Evolutionary conservation across 1,140 invertebrate genomes (phyloP), one percentile per base, ranked within the genome.

Genomic region (Adoxophyes honmai): DNA sequence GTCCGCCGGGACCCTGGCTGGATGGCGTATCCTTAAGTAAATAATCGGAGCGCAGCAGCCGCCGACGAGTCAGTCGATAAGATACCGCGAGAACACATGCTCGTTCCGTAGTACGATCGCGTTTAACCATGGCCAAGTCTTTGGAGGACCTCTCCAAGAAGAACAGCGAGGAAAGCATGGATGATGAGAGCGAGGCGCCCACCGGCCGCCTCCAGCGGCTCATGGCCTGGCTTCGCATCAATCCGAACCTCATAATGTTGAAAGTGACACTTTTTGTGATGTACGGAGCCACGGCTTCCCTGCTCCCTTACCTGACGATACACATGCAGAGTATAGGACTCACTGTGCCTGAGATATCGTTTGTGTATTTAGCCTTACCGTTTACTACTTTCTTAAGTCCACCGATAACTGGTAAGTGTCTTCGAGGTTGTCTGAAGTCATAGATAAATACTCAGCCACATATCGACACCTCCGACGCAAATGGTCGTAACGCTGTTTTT

Each of bases 241-340:
- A 94, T 86, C 92, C 93, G 52, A 94, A 94, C 82, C 82, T 94
- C 55, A 90, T 94, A 64, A 94, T 94, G 91, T 89, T 96, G 60
- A 96, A 96, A 91, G 90, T 95, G 62, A 94, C 94, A 36, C 85
- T 95, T 5, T 95, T 96, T 81, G 92, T 95, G 68, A 94, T 94
- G 91, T 95, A 95, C 78, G 94, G 94, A 86, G 95, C 94, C 16
- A 94, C 94, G 37, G 93, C 94, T 48, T 95, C 95, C 11, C 88
- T 96, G 37, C 76, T 96, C 39, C 95, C 96, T 0, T 97, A 96
- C 78, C 83, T 97, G 60, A 95, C 95, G 0, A 94, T 97, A 58
- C 96, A 96, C 81, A 96, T 96, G 96, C 94, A 95, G 86, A 94
- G 94, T 77, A 93, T 97, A 75, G 96, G 95, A 55, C 89, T 97